Percentiles rank a stretch among this genome's conserved stretches.
Evolutionary conservation across 2,113 vertebrate genomes (phyloP).

Genomic region (Rhinolophus sinicus): DNA sequence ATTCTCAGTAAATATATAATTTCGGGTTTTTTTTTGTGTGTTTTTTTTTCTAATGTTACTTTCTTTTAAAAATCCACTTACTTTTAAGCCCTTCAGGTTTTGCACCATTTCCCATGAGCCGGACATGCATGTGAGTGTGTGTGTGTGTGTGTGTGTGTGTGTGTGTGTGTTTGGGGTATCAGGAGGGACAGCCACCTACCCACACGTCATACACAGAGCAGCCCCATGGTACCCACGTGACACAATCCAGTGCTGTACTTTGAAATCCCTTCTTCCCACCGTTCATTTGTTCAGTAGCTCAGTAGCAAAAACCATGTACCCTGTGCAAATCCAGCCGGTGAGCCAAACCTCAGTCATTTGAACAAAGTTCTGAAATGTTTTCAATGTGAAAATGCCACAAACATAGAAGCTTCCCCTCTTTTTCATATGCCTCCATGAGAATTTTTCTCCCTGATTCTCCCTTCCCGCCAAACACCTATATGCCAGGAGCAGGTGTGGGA

Average conservation of each 20-base stretch:
- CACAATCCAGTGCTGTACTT: neutral
- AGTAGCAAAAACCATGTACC: neutral
- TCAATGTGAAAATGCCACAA: neutral
- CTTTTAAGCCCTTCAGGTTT: neutral
- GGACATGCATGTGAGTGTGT: neutral
- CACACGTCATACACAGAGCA: accelerated
- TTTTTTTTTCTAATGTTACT: neutral
- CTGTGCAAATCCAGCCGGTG: neutral
- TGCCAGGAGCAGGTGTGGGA: neutral
- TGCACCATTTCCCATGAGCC: neutral
- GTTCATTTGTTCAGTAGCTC: too few relatives aligned
- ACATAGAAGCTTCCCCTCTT: too few relatives aligned
- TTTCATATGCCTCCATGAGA: neutral
- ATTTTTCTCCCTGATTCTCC: neutral
- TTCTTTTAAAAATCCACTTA: neutral
- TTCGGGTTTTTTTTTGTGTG: neutral
- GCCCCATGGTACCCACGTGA: neutral
- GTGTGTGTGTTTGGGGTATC: neutral
- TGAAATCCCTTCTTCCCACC: neutral
- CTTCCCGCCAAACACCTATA: neutral
- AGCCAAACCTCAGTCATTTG: neutral
- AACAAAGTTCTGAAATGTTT: neutral
- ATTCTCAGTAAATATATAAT: neutral
- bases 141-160: neutral
- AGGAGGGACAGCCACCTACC: neutral